These are phyloP conservation scores for Rhagoletis pomonella DNA, from an alignment of 1,140 invertebrate species.

Conservation along the genomic window DNA sequence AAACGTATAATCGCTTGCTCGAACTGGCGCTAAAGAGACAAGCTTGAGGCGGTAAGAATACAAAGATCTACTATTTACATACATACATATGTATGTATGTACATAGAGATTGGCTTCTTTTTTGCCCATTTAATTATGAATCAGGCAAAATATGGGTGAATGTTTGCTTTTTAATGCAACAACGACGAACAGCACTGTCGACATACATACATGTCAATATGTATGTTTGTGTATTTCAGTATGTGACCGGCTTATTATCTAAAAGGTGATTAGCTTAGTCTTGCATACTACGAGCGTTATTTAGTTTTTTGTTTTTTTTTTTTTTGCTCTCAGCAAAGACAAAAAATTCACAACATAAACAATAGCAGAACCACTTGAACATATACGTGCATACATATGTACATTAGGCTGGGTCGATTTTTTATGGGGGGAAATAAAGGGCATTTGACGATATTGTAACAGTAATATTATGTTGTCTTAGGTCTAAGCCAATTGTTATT, in stretches of 20 bases:
- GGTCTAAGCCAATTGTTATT: too few relatives aligned
- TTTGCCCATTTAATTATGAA: slow-evolving; percentile 5
- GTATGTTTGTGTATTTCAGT: not conserved
- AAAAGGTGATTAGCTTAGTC: slow-evolving; percentile 13
- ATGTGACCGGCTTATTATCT: slow-evolving; percentile 47
- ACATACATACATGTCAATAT: not conserved
- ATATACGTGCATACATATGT: not conserved
- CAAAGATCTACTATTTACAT: not conserved
- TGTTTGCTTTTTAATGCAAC: slow-evolving; percentile 33
- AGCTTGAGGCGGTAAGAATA: not conserved
- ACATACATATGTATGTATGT: not conserved
- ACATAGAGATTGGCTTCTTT: not conserved
- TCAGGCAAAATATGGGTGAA: not conserved
- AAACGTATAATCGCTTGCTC: not conserved
- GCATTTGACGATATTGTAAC: too few relatives aligned
- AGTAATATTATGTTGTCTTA: too few relatives aligned
- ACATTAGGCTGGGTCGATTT: too few relatives aligned
- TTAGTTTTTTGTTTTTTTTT: not conserved
- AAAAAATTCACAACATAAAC: slow-evolving; percentile 34
- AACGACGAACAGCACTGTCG: not conserved
- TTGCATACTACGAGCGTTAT: not conserved
- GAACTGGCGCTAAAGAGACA: not conserved
- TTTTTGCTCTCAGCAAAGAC: not conserved
- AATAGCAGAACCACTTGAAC: not conserved
- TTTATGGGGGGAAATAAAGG: too few relatives aligned